Conservation (phyloP, 2,113 vertebrate species). For the Cryptotis parvus region DNA sequence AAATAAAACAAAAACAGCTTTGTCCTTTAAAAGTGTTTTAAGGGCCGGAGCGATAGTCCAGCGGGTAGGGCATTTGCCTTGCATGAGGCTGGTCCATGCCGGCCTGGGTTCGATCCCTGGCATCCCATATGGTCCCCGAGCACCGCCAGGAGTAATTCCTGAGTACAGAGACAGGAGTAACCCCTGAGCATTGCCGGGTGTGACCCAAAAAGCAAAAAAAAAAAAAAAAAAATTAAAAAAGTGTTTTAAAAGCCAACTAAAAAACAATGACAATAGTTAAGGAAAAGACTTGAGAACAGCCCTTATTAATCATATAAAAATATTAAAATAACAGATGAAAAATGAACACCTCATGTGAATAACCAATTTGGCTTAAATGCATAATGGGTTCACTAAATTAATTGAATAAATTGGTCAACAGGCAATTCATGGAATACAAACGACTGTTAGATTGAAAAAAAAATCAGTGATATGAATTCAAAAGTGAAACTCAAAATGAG, state of each 20-base stretch:
- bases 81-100: no score
- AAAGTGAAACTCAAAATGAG: conserved; percentile 32
- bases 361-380: not conserved
- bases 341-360: not conserved
- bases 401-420: not conserved
- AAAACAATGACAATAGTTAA: no score
- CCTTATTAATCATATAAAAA: not conserved
- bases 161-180: no score
- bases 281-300: not conserved
- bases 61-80: no score
- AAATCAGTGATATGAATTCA: not conserved
- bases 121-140: no score
- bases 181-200: no score
- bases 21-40: not conserved
- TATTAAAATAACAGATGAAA: conserved; percentile 28
- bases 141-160: no score
- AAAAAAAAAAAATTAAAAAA: no score
- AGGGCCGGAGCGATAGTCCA: no score
- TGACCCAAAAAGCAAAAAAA: no score
- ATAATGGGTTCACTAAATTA: not conserved
- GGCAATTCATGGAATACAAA: not conserved
- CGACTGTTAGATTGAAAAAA: conserved; percentile 9
- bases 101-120: no score
- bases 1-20: not conserved
- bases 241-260: no score